Percentiles rank a stretch among this genome's conserved stretches.
These are phyloP conservation scores for Cephalopachus bancanus DNA, from an alignment of 2,797 vertebrate genomes.

Conservation along the genomic window DNA sequence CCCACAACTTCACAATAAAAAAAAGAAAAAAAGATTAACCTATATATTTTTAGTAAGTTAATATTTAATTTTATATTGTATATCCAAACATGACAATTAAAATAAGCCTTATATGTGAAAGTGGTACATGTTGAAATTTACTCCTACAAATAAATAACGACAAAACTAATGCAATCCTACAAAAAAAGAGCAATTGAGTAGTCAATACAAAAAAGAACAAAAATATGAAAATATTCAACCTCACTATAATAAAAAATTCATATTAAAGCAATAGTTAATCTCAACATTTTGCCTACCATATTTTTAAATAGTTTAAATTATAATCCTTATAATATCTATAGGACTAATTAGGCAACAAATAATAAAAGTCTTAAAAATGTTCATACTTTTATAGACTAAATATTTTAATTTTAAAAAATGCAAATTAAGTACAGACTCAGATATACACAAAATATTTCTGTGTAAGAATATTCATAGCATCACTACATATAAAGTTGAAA, in stretches of 20 bases:
- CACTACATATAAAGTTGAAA: background rate
- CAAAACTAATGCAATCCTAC: background rate
- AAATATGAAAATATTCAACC: background rate
- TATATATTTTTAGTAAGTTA: background rate
- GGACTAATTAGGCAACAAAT: background rate
- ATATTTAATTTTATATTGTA: slow-evolving; percentile 7
- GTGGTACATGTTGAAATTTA: background rate
- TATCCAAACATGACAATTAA: background rate
- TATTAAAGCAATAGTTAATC: background rate
- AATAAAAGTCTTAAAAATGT: background rate
- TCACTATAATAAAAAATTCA: slow-evolving; percentile 2
- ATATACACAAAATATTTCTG: background rate
- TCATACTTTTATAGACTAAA: background rate
- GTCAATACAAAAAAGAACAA: too few relatives aligned
- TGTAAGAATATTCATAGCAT: background rate
- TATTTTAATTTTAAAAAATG: background rate
- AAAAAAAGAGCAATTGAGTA: background rate
- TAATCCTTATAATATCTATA: background rate
- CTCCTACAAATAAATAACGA: background rate
- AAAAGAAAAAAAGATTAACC: background rate
- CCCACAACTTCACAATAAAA: too few relatives aligned
- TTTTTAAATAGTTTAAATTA: background rate
- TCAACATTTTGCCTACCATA: background rate
- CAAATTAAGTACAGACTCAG: background rate
- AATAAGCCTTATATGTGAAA: background rate